Percentiles rank a stretch among this genome's conserved stretches.
Conservation (phyloP, 2,113 vertebrate genomes). For the Erinaceus europaeus region DNA sequence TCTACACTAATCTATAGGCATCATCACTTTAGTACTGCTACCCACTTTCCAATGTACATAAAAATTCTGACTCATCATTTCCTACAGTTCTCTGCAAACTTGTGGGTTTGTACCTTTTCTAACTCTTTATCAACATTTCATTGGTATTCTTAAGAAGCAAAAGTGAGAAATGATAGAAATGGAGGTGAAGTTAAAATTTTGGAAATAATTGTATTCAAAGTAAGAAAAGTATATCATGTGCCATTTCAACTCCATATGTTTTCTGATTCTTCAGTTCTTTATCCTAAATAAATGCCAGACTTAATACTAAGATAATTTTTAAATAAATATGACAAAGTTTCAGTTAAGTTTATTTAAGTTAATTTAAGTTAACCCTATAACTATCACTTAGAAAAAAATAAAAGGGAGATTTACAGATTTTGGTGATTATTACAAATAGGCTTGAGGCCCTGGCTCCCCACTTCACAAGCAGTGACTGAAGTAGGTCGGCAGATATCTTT, state of each 20-base stretch:
- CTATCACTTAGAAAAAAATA: conserved; percentile 18
- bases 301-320: background rate
- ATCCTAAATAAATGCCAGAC: background rate
- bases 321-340: background rate
- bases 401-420: background rate
- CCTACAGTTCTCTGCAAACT: background rate
- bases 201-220: background rate
- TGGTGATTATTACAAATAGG: too few species aligned
- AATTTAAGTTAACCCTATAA: too few species aligned
- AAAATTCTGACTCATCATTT: background rate
- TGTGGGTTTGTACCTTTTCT: background rate
- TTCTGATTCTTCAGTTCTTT: background rate
- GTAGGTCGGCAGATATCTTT: too few species aligned
- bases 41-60: background rate
- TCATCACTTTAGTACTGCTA: background rate
- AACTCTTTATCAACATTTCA: background rate
- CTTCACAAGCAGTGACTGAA: too few species aligned
- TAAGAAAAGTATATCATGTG: background rate
- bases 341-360: too few species aligned
- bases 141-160: background rate
- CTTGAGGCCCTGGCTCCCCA: too few species aligned
- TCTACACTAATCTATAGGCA: background rate
- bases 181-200: background rate
- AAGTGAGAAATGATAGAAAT: background rate
- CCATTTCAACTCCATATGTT: background rate